Conservation (phyloP, 2,888 invertebrate genomes). For the Ferrisia virgata region DNA sequence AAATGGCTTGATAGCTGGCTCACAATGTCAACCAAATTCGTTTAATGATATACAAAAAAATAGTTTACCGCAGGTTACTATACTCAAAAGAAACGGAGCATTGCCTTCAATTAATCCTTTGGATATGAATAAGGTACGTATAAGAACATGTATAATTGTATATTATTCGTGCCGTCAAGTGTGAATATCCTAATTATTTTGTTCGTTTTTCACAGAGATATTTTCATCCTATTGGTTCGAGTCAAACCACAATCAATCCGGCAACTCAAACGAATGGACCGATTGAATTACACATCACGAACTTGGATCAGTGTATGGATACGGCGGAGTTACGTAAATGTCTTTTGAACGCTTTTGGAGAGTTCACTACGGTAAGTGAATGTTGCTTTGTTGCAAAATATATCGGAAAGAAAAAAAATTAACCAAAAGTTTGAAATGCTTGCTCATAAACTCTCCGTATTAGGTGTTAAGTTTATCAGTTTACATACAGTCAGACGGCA, state of each 20-base stretch:
- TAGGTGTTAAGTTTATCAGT: conserved; percentile 64
- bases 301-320: conserved; percentile 68
- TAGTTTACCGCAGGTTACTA: conserved; percentile 17
- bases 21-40: background rate
- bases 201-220: conserved; percentile 39
- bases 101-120: background rate
- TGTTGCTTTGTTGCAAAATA: background rate
- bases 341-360: conserved; percentile 62
- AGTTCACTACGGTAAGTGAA: conserved; percentile 52
- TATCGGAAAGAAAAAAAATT: no score
- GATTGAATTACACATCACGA: conserved; percentile 64
- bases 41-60: background rate
- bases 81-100: conserved; percentile 5
- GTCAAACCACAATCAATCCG: conserved; percentile 37
- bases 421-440: no score
- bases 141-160: background rate
- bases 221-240: conserved; percentile 48
- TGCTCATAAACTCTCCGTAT: background rate
- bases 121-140: conserved; percentile 14
- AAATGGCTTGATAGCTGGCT: background rate
- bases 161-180: background rate
- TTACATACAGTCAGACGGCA: conserved; percentile 64
- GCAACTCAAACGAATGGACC: conserved; percentile 49
- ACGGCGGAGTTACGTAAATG: conserved; percentile 65
- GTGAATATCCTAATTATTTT: background rate